These are phyloP conservation scores for Ochropacha duplaris DNA, from an alignment of 2,888 invertebrate species.

Conservation along the genomic window DNA sequence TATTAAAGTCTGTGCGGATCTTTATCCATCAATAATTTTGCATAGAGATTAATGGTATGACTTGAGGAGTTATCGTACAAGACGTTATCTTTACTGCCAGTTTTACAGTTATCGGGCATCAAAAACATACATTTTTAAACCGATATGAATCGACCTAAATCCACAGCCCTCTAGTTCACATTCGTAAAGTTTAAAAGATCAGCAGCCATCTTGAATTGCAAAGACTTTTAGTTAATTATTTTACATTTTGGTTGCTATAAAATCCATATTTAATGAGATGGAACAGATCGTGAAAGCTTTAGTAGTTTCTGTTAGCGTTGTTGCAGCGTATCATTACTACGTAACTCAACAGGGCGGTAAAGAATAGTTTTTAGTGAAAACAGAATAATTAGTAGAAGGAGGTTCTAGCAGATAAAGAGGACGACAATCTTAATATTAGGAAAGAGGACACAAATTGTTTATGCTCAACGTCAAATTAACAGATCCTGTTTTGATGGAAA, in stretches of 20 bases:
- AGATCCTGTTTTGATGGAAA: constrained; percentile 17
- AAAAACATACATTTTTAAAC: not conserved
- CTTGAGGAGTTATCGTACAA: not conserved
- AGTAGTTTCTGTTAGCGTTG: constrained; percentile 40
- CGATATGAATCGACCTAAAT: not conserved
- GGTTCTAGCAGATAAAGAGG: not conserved
- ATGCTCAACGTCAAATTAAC: constrained; percentile 4
- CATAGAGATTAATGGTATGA: not conserved
- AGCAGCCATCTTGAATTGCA: not conserved
- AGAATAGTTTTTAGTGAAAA: not conserved
- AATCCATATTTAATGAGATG: constrained; percentile 26
- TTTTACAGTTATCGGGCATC: not conserved
- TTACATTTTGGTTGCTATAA: not conserved
- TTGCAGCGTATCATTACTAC: constrained; percentile 45
- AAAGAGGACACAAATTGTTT: constrained; percentile 8
- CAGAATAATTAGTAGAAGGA: constrained; percentile 13
- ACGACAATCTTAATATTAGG: not conserved
- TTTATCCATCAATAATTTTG: not conserved
- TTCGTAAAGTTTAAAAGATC: not conserved
- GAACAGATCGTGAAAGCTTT: constrained; percentile 39
- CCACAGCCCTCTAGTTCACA: not conserved
- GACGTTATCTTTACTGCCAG: not conserved
- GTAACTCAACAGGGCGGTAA: constrained; percentile 11
- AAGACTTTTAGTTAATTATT: not conserved
- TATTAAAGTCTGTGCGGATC: no score